Conservation (phyloP, 2,797 vertebrate genomes). For the Yasuhikotakia modesta region DNA sequence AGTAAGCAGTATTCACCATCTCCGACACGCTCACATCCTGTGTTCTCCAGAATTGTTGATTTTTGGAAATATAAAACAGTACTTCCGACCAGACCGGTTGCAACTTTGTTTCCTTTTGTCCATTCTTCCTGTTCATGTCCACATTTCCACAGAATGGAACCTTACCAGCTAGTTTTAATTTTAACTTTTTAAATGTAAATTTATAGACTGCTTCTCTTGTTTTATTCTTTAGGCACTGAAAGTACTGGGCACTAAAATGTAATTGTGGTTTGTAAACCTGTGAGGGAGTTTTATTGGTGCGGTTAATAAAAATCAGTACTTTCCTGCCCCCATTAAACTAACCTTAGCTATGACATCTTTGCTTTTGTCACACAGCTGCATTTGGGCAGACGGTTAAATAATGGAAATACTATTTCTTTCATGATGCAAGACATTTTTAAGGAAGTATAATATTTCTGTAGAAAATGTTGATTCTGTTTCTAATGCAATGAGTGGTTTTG, state of each 20-base stretch:
- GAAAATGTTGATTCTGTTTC: background rate
- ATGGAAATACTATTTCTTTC: background rate
- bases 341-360: background rate
- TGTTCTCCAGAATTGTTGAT: conserved; percentile 9
- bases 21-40: no score
- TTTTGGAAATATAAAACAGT: background rate
- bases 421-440: background rate
- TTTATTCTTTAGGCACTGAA: no score
- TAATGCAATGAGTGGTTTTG: background rate
- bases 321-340: background rate
- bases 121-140: background rate
- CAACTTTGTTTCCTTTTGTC: background rate
- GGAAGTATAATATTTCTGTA: conserved; percentile 22
- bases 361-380: background rate
- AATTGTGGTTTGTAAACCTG: no score
- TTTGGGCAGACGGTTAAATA: background rate
- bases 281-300: no score
- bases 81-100: background rate
- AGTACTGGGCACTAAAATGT: no score
- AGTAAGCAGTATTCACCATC: background rate
- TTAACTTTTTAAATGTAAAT: background rate
- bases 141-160: background rate
- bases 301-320: no score
- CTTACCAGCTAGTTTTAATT: background rate
- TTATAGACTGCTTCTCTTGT: no score